These are phyloP conservation scores for Harpagifer antarcticus DNA, from an alignment of 2,797 vertebrate species.

Conservation along the genomic window DNA sequence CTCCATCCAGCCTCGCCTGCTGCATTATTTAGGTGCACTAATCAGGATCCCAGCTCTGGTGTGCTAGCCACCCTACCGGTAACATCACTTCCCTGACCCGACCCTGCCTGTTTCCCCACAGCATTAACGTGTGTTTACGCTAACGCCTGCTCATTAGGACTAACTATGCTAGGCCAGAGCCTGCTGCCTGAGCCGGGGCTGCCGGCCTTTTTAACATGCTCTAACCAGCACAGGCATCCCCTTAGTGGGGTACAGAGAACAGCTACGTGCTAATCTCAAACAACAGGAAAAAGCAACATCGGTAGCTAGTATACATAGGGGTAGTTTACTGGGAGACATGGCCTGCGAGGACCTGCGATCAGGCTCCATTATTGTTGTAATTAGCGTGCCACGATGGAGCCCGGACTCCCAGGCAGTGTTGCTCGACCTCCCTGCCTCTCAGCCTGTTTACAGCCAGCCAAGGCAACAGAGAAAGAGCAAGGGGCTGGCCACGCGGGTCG, in stretches of 20 bases:
- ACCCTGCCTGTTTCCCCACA: conserved; percentile 80
- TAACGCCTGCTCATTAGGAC: conserved; percentile 81
- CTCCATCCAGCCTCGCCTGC: conserved; percentile 55
- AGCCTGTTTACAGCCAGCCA: conserved; percentile 74
- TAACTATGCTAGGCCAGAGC: conserved; percentile 71
- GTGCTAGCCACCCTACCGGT: conserved; percentile 78
- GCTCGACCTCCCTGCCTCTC: conserved; percentile 78
- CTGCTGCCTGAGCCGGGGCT: conserved; percentile 65
- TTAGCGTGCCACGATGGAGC: conserved; percentile 75
- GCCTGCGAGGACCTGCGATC: conserved; percentile 78
- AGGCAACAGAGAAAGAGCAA: conserved; percentile 75
- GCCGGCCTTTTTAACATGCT: conserved; percentile 77
- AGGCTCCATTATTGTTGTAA: conserved; percentile 84
- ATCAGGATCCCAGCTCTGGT: conserved; percentile 79
- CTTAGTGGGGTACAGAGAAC: conserved; percentile 61
- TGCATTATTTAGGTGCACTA: conserved; percentile 84
- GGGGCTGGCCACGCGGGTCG: conserved; percentile 65
- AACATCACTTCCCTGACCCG: conserved; percentile 83
- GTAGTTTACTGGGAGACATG: conserved; percentile 72
- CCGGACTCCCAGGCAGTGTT: conserved; percentile 68
- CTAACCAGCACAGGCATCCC: conserved; percentile 68
- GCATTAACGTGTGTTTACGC: conserved; percentile 80
- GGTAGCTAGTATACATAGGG: conserved; percentile 64
- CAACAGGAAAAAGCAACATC: conserved; percentile 74
- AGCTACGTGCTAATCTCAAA: conserved; percentile 76